Evolutionary conservation across 1,140 invertebrate genomes (phyloP).

Genomic region (Ceratoteleas bidentatus): DNA sequence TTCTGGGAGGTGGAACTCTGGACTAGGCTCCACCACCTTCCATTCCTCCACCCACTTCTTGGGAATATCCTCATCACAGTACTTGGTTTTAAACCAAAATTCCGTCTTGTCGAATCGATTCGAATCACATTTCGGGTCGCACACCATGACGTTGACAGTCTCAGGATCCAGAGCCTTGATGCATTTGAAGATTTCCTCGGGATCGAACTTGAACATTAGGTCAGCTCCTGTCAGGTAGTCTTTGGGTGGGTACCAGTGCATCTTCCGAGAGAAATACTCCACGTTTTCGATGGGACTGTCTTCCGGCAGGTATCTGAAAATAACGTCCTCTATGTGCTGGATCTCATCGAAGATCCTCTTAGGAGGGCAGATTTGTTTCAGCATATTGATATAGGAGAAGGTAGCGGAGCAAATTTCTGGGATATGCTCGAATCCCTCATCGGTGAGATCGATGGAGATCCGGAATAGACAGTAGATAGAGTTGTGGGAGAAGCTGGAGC

Average conservation of each 20-base stretch:
- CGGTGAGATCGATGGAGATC: constrained; percentile 88
- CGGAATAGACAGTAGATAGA: constrained; percentile 88
- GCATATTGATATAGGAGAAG: constrained; percentile 89
- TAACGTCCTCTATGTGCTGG: constrained; percentile 85
- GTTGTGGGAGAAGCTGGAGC: constrained; percentile 88
- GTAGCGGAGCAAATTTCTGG: constrained; percentile 86
- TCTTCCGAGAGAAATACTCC: constrained; percentile 87
- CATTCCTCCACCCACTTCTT: constrained; percentile 83
- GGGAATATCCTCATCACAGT: constrained; percentile 78
- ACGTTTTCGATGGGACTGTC: constrained; percentile 82
- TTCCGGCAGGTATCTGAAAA: constrained; percentile 78
- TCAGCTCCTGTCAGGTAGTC: constrained; percentile 88
- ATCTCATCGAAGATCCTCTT: constrained; percentile 89
- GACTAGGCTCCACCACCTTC: constrained; percentile 81
- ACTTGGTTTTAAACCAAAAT: constrained; percentile 85
- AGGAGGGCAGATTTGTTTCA: constrained; percentile 84
- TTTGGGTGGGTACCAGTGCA: constrained; percentile 89
- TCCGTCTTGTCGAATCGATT: constrained; percentile 84
- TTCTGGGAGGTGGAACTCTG: constrained; percentile 87
- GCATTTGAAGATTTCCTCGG: constrained; percentile 85
- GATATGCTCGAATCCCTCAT: constrained; percentile 88
- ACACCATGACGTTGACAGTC: constrained; percentile 88
- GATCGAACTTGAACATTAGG: constrained; percentile 90
- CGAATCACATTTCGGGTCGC: constrained; percentile 83
- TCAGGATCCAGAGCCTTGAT: constrained; percentile 86